A percentile compares a stretch with the other conserved stretches of the same genome.
Conservation (phyloP, 1,140 invertebrate genomes). For the Zeugodacus cucurbitae region DNA sequence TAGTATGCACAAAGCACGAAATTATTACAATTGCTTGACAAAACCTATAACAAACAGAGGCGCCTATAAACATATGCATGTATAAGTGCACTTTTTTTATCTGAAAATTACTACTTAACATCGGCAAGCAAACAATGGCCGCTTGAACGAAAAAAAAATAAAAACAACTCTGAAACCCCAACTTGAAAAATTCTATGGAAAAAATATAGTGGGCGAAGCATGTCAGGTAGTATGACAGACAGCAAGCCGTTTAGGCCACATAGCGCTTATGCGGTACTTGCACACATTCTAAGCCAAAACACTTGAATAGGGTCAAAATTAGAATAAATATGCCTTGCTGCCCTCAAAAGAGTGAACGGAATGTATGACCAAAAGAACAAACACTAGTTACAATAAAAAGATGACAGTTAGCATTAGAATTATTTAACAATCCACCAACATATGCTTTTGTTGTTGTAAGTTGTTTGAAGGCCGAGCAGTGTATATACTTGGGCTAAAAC, state of each 20-base stretch:
- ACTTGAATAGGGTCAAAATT: constrained; percentile 64
- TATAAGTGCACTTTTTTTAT: constrained; percentile 46
- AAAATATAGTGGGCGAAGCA: constrained; percentile 30
- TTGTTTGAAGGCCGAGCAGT: not conserved
- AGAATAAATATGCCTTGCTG: constrained; percentile 56
- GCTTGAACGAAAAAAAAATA: not conserved
- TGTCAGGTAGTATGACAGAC: constrained; percentile 23
- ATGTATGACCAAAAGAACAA: not conserved
- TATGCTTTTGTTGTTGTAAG: not conserved
- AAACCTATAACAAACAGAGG: not conserved
- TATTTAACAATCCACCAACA: not conserved
- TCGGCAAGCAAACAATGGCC: constrained; percentile 44
- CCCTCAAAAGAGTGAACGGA: not conserved
- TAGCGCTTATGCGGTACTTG: no score
- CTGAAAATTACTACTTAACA: constrained; percentile 65
- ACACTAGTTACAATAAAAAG: not conserved
- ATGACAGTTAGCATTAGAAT: not conserved
- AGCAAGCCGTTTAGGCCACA: not conserved
- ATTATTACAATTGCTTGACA: not conserved
- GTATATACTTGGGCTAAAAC: not conserved
- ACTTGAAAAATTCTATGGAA: constrained; percentile 3
- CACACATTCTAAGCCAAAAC: no score
- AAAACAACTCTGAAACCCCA: no score
- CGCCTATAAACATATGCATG: not conserved
- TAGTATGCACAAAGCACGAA: no score